Conservation (phyloP, 2,888 invertebrate species). For the Dioctria linearis region DNA sequence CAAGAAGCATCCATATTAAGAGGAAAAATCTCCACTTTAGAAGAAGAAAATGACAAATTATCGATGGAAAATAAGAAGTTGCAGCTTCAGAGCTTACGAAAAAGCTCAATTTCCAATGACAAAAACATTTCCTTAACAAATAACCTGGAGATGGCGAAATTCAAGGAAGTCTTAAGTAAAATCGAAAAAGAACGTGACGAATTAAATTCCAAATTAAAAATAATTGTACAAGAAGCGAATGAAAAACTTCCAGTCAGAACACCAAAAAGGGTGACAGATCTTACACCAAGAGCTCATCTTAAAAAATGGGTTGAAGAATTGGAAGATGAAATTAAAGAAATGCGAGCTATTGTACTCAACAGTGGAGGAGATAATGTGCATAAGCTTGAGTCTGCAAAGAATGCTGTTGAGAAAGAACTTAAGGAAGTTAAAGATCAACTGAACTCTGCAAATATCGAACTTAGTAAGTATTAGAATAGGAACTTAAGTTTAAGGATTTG, state of each 20-base stretch:
- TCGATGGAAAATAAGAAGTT: constrained; percentile 81
- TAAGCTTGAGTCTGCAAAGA: constrained; percentile 78
- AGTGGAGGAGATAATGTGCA: constrained; percentile 70
- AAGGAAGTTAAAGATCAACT: constrained; percentile 78
- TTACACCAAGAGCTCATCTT: constrained; percentile 72
- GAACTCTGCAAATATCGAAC: constrained; percentile 74
- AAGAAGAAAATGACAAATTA: constrained; percentile 84
- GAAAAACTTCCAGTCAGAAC: constrained; percentile 79
- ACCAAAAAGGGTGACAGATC: constrained; percentile 82
- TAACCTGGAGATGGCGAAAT: constrained; percentile 72
- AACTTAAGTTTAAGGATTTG: neutral
- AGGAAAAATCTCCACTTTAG: constrained; percentile 78
- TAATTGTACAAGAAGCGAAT: constrained; percentile 78
- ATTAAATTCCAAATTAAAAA: constrained; percentile 77
- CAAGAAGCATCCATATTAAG: constrained; percentile 82
- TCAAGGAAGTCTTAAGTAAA: constrained; percentile 73
- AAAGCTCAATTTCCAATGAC: constrained; percentile 61
- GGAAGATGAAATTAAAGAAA: constrained; percentile 84
- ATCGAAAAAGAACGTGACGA: constrained; percentile 79
- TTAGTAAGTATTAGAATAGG: constrained; percentile 62
- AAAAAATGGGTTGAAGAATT: constrained; percentile 88
- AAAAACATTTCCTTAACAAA: constrained; percentile 67
- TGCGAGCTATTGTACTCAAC: constrained; percentile 70
- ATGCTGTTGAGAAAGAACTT: constrained; percentile 76
- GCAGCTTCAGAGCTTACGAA: constrained; percentile 74